Evolutionary conservation across 2,888 invertebrate genomes (phyloP), one percentile per base, ranked within the genome.

Genomic region (Spatulosminthurus flaviceps): DNA sequence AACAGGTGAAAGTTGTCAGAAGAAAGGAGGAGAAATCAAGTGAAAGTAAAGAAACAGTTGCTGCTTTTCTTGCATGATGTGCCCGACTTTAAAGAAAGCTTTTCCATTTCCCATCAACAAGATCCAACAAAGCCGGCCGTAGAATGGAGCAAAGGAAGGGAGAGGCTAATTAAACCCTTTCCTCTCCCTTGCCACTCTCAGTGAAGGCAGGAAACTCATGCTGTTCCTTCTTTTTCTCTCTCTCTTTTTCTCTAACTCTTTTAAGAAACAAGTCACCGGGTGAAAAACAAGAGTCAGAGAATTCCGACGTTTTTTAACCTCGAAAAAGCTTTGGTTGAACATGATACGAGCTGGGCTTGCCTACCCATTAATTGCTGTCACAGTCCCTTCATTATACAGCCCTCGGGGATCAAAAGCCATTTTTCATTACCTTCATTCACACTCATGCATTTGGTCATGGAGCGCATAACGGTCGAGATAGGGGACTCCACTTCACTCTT

Each of bases 311-410:
- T 21, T 67, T 13, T 16, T 29, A 34, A 34, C 26, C 64, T 70
- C 29, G 34, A 34, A 34, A 34, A 70, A 70, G 70, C 70, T 70
- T 34, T n/a, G n/a, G 41, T 22, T 70, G 42, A 72, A 42, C 43
- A 42, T 43, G 22, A 72, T 22, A 16, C 9, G 13, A 9, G 11
- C 28, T 28, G 29, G 13, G 29, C 28, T 51, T 51, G 51, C 51
- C 51, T 51, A 19, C 13, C 70, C 78, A 78, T 78, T 78, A 78
- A 78, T 78, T 78, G 71, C 78, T 78, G 78, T 71, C 78, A 78
- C 69, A 77, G 29, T 71, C 28, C 61, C 71, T 78, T 78, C 71
- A 78, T 78, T 78, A 71, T 28, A 41, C 71, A 78, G 29, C 61
- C 71, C 77, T 70, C 51, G 70, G 77, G 43, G 51, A 29, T 22